These are phyloP conservation scores for Sitodiplosis mosellana DNA, from an alignment of 1,140 invertebrate species.

Conservation along the genomic window DNA sequence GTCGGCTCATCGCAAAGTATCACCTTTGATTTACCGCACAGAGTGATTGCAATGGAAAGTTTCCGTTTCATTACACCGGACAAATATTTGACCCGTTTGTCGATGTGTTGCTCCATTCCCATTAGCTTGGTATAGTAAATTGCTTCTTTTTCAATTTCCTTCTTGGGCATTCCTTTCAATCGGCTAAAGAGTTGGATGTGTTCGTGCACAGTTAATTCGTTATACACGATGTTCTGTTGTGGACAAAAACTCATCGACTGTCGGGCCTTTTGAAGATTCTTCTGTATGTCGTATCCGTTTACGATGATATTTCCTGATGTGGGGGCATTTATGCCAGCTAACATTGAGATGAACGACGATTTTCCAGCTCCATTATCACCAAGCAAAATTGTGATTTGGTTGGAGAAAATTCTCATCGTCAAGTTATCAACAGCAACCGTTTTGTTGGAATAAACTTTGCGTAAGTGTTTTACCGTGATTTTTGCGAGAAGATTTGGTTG, in stretches of 20 bases:
- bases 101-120: slow-evolving; percentile 37
- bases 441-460: slow-evolving; percentile 33
- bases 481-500: slow-evolving; percentile 37
- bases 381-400: slow-evolving; percentile 41
- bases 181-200: slow-evolving; percentile 68
- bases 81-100: slow-evolving; percentile 33
- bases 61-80: slow-evolving; percentile 77
- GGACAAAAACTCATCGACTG: slow-evolving; percentile 63
- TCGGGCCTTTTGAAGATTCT: slow-evolving; percentile 32
- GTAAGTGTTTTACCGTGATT: slow-evolving; percentile 39
- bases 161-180: slow-evolving; percentile 45
- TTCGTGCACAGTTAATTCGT: slow-evolving; percentile 67
- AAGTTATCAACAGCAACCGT: slow-evolving; percentile 48
- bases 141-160: slow-evolving; percentile 31
- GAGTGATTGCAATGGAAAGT: slow-evolving; percentile 56
- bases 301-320: slow-evolving; percentile 49
- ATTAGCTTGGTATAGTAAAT: slow-evolving; percentile 42
- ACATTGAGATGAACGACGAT: slow-evolving; percentile 43
- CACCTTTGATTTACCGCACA: slow-evolving; percentile 44
- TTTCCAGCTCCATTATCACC: slow-evolving; percentile 56
- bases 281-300: slow-evolving; percentile 46
- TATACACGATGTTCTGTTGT: slow-evolving; percentile 70
- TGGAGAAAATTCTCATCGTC: slow-evolving; percentile 45
- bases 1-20: slow-evolving; percentile 87
- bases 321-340: slow-evolving; percentile 56